Conservation (phyloP, 2,113 vertebrate species). For the Syngnathus floridae region DNA sequence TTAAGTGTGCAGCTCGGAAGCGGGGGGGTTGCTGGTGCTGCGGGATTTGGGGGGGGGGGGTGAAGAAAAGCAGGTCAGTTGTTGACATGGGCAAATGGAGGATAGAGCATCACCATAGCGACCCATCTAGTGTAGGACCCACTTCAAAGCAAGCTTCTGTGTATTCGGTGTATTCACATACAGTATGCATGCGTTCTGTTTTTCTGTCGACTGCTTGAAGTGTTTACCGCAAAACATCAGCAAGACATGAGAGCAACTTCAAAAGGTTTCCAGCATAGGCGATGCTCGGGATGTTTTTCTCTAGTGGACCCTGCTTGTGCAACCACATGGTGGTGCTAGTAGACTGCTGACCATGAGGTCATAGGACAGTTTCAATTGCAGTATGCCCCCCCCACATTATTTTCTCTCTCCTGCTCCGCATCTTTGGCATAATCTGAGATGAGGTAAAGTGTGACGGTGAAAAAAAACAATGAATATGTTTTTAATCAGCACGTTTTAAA, state of each 20-base stretch:
- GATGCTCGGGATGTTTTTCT: constrained; percentile 5
- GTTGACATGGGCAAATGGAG: constrained; percentile 64
- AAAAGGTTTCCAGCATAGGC: neutral
- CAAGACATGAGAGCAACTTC: neutral
- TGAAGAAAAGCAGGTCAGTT: constrained; percentile 64
- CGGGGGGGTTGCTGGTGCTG: neutral
- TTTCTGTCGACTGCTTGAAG: neutral
- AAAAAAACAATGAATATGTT: no score
- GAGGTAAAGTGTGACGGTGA: constrained; percentile 52
- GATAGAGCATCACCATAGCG: constrained; percentile 39
- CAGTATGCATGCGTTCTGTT: neutral
- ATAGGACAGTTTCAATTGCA: constrained; percentile 9
- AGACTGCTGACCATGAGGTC: constrained; percentile 58
- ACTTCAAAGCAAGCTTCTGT: constrained; percentile 18
- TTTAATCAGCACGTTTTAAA: neutral
- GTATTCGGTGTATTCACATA: neutral
- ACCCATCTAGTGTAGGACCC: constrained; percentile 56
- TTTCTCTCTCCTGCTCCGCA: constrained; percentile 29
- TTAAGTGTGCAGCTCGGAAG: constrained; percentile 36
- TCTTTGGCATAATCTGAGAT: constrained; percentile 48
- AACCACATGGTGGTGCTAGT: constrained; percentile 80
- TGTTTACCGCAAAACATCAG: neutral
- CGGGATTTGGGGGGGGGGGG: constrained; percentile 31
- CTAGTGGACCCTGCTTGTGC: neutral
- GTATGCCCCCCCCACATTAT: constrained; percentile 16